Evolutionary conservation across 1,140 invertebrate species (phyloP), one percentile per base, ranked within the genome.

Genomic region (Drosophila auraria): DNA sequence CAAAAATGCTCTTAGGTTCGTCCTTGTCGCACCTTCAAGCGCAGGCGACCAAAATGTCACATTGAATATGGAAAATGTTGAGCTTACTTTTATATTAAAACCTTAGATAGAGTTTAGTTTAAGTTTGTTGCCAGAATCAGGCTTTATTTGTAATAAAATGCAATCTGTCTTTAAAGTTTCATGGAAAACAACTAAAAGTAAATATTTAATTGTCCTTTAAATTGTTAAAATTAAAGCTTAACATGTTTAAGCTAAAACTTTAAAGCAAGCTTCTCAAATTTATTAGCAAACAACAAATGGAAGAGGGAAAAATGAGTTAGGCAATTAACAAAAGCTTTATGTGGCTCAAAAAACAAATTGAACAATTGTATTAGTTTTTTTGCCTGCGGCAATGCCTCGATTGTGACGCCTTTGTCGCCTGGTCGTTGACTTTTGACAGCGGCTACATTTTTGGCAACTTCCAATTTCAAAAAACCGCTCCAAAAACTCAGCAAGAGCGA

Each of bases 391-490:
- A 30, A 44, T 23, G 38, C 33, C 40, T 40, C n/a, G 30, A 47
- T 40, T 30, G 27, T 25, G 81, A 71, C 59, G 58, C 30, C 17
- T 65, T 71, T 81, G 82, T 81, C 82, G 78, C 72, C 82, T 84
- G 78, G 49, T 40, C 57, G 62, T 68, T 83, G 62, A 72, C 77
- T 83, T 77, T 83, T 83, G 77, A 36, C 71, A 64, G 65, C 30
- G 17, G 49, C 64, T 45, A 70, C 33, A 45, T 51, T 59, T 57
- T 69, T 40, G 49, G 54, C 27, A 47, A 50, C 38, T 62, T 33
- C 42, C 44, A 47, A 53, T 4, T 23, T 15, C 25, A 33, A 40
- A 58, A 23, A 50, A 9, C 15, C 30, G 27, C 42, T 59, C 17
- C 44, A 40, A 63, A 45, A 33, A 60, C 17, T 25, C 30, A 58